phyloP scores from a whole-genome alignment of 2,113 vertebrate species.

The Hippocampus guttulatus region DNA sequence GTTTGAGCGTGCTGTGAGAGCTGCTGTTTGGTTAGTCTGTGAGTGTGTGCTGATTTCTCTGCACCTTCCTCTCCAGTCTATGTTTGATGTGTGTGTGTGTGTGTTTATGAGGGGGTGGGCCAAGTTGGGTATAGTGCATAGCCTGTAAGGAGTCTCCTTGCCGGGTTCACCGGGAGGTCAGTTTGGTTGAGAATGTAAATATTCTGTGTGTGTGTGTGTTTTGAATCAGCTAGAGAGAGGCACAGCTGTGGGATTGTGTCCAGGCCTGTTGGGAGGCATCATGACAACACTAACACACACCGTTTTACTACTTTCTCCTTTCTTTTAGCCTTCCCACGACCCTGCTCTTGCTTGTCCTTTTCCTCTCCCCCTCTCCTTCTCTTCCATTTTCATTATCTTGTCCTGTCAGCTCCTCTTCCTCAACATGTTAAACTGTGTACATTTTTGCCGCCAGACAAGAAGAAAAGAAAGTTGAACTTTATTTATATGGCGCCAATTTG shows the following conservation, averaged over 20 bases:
- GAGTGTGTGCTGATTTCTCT: slow-evolving; percentile 35
- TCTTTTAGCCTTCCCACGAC: slow-evolving; percentile 66
- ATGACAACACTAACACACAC: slow-evolving; percentile 73
- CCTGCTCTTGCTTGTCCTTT: slow-evolving; percentile 34
- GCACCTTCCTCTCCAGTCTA: slow-evolving; percentile 49
- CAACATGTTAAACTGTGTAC: slow-evolving; percentile 52
- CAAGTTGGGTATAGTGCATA: slow-evolving; percentile 66
- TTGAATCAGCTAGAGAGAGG: slow-evolving; percentile 51
- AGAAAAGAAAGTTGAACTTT: background rate
- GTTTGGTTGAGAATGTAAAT: slow-evolving; percentile 75
- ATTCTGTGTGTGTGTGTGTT: slow-evolving; percentile 49
- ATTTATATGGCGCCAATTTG: too few species aligned
- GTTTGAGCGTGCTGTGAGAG: slow-evolving; percentile 60
- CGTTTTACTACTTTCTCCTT: slow-evolving; percentile 72
- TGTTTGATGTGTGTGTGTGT: slow-evolving; percentile 60
- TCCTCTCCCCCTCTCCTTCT: slow-evolving; percentile 35
- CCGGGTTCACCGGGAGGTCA: slow-evolving; percentile 74
- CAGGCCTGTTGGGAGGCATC: slow-evolving; percentile 73
- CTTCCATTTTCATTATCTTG: slow-evolving; percentile 25
- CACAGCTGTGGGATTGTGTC: slow-evolving; percentile 74
- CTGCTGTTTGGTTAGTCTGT: slow-evolving; percentile 47
- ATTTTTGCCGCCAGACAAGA: background rate
- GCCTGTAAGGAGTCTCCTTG: slow-evolving; percentile 70
- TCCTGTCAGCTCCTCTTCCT: slow-evolving; percentile 44
- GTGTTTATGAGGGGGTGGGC: slow-evolving; percentile 74